Percentiles rank a stretch among this genome's conserved stretches.
These are phyloP conservation scores for Carcinoscorpius rotundicauda DNA, from an alignment of 1,140 invertebrate genomes.

Conservation along the genomic window DNA sequence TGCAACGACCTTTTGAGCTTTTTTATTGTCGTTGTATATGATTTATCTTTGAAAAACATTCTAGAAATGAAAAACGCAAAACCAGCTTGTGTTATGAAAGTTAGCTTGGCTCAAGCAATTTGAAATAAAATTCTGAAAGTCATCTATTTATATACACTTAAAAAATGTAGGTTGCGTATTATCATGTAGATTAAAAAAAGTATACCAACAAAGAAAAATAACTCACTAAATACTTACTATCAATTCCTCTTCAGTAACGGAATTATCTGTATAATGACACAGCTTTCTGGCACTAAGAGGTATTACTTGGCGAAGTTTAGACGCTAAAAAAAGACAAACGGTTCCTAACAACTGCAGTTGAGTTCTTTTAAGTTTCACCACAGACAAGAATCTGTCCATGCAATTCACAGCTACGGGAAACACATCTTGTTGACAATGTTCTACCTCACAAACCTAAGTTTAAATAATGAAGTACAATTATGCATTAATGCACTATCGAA, in stretches of 20 bases:
- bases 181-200: slow-evolving; percentile 2
- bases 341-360: slow-evolving; percentile 55
- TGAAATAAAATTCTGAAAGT: slow-evolving; percentile 8
- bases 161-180: not conserved
- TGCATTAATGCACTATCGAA: no score
- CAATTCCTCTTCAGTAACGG: no score
- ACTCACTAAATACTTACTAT: no score
- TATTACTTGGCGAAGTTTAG: slow-evolving; percentile 48
- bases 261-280: no score
- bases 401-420: slow-evolving; percentile 56
- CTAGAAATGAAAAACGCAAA: no score
- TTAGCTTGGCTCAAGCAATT: slow-evolving; percentile 1
- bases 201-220: slow-evolving; percentile 4
- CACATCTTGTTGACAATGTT: slow-evolving; percentile 56
- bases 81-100: no score
- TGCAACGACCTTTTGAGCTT: no score
- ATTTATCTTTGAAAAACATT: no score
- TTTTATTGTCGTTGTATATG: no score
- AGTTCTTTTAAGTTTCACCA: slow-evolving; percentile 44
- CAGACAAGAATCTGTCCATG: slow-evolving; percentile 54
- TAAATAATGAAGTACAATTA: no score
- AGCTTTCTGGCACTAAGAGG: no score
- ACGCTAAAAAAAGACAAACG: slow-evolving; percentile 52
- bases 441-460: slow-evolving; percentile 56
- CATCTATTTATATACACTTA: slow-evolving; percentile 1